These are phyloP conservation scores for Carollia perspicillata DNA, from an alignment of 2,113 vertebrate species.

Conservation along the genomic window DNA sequence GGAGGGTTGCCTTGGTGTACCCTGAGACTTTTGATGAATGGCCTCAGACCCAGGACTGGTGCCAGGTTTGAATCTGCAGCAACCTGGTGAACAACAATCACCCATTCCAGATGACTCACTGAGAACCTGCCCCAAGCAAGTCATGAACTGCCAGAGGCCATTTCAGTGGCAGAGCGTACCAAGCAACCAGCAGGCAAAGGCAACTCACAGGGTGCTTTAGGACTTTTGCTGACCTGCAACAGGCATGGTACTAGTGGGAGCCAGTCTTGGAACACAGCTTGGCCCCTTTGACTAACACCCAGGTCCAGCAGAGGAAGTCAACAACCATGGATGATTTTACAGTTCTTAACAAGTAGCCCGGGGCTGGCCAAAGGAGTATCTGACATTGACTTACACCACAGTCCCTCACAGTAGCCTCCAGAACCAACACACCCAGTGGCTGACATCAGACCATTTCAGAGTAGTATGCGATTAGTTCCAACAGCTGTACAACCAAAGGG, in stretches of 20 bases:
- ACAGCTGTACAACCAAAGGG: neutral
- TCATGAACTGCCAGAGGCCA: neutral
- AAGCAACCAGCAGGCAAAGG: neutral
- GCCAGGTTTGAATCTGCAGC: no score
- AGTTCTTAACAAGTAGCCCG: neutral
- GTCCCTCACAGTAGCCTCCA: neutral
- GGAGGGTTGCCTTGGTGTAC: no score
- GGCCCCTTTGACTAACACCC: neutral
- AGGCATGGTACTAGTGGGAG: neutral
- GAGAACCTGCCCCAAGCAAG: neutral
- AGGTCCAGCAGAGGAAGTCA: neutral
- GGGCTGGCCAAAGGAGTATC: neutral
- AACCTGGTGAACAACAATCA: no score
- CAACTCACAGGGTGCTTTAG: neutral
- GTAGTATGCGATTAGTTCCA: neutral
- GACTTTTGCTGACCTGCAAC: neutral
- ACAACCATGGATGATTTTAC: neutral
- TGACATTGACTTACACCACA: neutral
- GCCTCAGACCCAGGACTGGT: no score
- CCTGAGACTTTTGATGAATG: no score
- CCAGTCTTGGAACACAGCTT: neutral
- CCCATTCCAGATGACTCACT: neutral
- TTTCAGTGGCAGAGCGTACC: neutral
- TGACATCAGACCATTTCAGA: neutral
- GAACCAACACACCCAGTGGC: neutral